phyloP scores from a whole-genome alignment of 2,113 vertebrate genomes.

The Dinomys branickii region DNA sequence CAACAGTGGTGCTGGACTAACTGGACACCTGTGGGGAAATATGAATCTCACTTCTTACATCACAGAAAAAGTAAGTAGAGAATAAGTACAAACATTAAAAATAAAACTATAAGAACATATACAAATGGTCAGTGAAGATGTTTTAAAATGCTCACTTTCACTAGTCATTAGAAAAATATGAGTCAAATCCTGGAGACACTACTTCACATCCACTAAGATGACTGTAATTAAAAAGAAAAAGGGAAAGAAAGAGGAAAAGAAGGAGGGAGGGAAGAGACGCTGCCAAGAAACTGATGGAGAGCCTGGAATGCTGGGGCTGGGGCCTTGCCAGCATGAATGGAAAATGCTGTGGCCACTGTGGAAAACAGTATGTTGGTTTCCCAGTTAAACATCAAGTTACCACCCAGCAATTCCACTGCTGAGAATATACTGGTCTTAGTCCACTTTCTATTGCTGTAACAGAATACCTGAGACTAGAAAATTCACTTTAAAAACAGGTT shows the following conservation, averaged over 20 bases:
- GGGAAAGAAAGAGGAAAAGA: neutral
- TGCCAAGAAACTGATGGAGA: neutral
- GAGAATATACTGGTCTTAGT: no score
- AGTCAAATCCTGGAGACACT: neutral
- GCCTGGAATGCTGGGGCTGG: fast-evolving
- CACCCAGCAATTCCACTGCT: neutral
- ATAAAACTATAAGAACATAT: neutral
- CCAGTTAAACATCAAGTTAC: neutral
- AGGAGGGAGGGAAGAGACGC: neutral
- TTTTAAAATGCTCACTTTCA: neutral
- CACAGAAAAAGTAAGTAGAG: neutral
- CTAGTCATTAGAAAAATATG: neutral
- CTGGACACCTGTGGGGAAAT: neutral
- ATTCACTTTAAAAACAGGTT: neutral
- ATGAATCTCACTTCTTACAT: neutral
- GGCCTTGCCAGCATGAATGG: neutral
- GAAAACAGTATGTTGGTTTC: neutral
- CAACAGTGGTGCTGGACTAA: neutral
- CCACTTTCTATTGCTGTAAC: neutral
- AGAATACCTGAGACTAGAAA: neutral
- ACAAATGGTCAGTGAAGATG: neutral
- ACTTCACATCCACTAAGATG: neutral
- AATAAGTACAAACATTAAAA: slow-evolving; percentile 1
- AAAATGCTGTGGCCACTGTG: neutral
- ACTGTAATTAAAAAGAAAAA: neutral